Evolutionary conservation across 2,797 vertebrate species (phyloP), one percentile per base, ranked within the genome.

Genomic region (Pogonophryne albipinna): DNA sequence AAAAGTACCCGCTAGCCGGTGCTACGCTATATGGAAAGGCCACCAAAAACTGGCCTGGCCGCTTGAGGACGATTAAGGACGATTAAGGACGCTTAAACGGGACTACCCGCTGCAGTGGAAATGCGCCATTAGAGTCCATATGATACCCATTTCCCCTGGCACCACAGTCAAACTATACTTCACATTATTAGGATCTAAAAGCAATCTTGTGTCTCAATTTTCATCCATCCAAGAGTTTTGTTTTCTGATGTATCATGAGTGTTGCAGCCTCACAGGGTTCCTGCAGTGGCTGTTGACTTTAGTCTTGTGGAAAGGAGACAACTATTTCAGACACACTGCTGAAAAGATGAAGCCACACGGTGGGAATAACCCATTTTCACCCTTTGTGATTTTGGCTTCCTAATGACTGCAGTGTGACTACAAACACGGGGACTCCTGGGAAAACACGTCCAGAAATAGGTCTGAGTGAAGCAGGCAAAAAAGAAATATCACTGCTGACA

Each of bases 341-440:
- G 65, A 71, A 82, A 75, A 70, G 17, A 60, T 27, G 16, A 61
- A 68, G 65, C 50, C 75, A 67, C 76, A 34, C 69, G 11, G 27
- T 7, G 66, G 50, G 69, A 80, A 78, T 79, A 42, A 78, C 65
- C 4, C 55, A 63, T 17, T 78, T 78, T 44, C 78, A 74, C 15
- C 70, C 62, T 19, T 65, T 74, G 38, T 34, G 70, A 55, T 55
- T 67, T 42, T 1, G 58, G 68, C 80, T 72, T 63, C 38, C 69
- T 86, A 64, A 71, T 76, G 78, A 79, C 66, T 79, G 74, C 62
- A 46, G 71, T 10, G 60, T 0, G 66, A 74, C 64, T 51, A 76
- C 83, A 85, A 87, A 84, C 80, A 69, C 59, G 6, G 6, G 0
- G 68, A 7, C 78, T 78, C 68, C 15, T 23, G 83, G 80, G 85